phyloP scores from a whole-genome alignment of 2,113 vertebrate species.

The Falcunculus frontatus region DNA sequence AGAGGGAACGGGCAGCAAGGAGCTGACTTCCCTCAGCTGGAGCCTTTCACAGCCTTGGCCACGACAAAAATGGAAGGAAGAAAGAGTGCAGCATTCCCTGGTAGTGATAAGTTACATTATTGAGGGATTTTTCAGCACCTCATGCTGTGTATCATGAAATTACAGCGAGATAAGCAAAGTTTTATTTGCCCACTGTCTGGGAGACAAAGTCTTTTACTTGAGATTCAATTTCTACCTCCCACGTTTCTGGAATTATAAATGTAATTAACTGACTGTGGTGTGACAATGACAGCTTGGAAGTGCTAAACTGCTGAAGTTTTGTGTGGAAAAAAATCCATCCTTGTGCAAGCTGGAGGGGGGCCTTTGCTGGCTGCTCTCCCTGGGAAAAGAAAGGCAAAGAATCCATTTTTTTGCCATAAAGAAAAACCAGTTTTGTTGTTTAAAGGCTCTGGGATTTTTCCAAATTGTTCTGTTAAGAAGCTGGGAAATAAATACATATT shows the following conservation, averaged over 20 bases:
- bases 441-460: neutral
- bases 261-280: neutral
- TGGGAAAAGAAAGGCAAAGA: neutral
- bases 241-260: neutral
- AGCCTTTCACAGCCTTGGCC: too few species aligned
- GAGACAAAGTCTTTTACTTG: neutral
- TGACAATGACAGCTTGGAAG: neutral
- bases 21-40: fast-evolving
- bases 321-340: neutral
- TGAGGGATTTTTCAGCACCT: neutral
- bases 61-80: neutral
- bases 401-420: neutral
- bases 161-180: neutral
- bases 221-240: neutral
- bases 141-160: neutral
- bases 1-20: neutral
- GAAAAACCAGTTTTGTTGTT: neutral
- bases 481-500: neutral
- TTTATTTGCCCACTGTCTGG: neutral
- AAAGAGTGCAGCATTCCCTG: neutral
- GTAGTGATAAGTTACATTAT: neutral
- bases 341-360: neutral
- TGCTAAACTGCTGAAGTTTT: neutral
- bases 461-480: neutral
- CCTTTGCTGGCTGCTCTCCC: neutral